phyloP scores from a whole-genome alignment of 2,113 vertebrate species.

The Chitala chitala region DNA sequence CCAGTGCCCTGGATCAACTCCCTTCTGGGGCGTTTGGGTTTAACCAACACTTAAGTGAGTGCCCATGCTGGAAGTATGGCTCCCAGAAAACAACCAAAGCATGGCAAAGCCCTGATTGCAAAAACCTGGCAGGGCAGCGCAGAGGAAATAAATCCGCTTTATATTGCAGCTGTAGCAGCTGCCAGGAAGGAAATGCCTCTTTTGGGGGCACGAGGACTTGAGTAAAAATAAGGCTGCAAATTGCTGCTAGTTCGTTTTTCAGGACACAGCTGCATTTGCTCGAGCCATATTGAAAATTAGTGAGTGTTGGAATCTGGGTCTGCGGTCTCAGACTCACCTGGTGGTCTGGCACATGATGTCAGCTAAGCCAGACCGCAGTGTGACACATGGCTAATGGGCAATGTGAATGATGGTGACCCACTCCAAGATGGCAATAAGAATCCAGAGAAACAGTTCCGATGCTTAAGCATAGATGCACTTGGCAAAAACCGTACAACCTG shows the following conservation, averaged over 20 bases:
- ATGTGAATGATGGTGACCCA: too few relatives aligned
- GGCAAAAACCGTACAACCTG: neutral
- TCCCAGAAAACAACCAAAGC: neutral
- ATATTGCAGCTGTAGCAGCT: neutral
- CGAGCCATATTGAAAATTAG: neutral
- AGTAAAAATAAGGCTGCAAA: neutral
- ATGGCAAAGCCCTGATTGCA: neutral
- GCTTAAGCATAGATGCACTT: neutral
- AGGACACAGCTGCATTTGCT: neutral
- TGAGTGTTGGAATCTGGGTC: neutral
- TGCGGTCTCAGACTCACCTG: neutral
- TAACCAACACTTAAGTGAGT: neutral
- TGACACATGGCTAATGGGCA: neutral
- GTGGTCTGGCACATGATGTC: neutral
- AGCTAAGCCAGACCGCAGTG: neutral
- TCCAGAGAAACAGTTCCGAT: neutral
- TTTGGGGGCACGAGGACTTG: neutral
- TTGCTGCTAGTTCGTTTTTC: neutral
- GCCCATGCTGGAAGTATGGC: neutral
- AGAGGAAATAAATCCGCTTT: neutral
- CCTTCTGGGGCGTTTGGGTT: neutral
- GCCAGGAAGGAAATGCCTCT: slow-evolving; percentile 5
- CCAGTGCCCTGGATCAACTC: neutral
- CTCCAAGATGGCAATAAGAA: neutral
- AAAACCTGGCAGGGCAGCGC: neutral